Base-by-base conservation (phyloP, 37 sponge, comb jelly and placozoan species). In the Amphimedon queenslandica region DNA sequence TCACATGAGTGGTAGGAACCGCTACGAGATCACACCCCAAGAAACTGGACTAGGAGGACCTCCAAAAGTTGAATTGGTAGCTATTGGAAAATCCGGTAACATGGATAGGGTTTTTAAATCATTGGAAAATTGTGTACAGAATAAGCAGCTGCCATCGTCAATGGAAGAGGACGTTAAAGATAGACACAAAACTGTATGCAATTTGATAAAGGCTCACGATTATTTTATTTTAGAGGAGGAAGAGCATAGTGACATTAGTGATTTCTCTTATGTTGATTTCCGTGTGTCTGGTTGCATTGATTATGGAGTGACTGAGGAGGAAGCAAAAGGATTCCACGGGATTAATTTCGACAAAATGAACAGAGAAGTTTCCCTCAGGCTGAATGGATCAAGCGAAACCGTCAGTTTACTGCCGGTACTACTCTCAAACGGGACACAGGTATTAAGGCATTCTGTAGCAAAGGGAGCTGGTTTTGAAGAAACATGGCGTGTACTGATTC, bases 1-100 rank as follows among this genome's bases (percentile, higher is more conserved):
- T 37, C 88, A 88, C 56, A 82, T 81, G 88, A 88, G 88, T 65
- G 88, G 88, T 0, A 55, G 88, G 33, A 73, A 77, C 29, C 73
- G 88, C 27, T 88, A 82, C 56, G 88, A 88, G 67, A 47, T 88
- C 4, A 29, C 53, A 4, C 66, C 72, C 1, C 34, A 23, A 20
- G 25, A 66, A 27, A 67, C 63, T 1, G 65, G 78, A 42, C 43
- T 69, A 18, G 41, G 23, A 25, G 88, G 88, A 18, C 68, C 88
- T 10, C 71, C 67, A 38, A 66, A 69, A 1, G 73, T 81, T 1
- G 82, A 88, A 38, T 64, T 88, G 41, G 82, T 82, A 1, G 65
- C 58, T 32, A 81, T 88, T 67, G 88, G 88, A 3, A 68, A 73
- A 34, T 61, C 67, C 4, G 53, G 80, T 20, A 64, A 81, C 30